phyloP scores from a whole-genome alignment of 1,140 invertebrate species.

The Drosophila arizonae region DNA sequence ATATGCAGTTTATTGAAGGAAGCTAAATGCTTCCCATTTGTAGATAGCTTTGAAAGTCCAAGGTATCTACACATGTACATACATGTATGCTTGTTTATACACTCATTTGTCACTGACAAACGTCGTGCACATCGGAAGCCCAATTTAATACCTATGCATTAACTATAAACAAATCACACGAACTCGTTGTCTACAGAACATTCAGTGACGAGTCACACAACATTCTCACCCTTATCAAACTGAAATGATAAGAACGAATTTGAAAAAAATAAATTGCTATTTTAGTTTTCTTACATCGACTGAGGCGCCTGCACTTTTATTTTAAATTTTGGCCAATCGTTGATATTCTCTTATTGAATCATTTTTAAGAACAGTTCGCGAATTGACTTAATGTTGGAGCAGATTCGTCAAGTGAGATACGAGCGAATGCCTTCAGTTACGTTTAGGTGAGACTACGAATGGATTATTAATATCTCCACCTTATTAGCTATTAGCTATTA shows the following conservation, averaged over 20 bases:
- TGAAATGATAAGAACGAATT: constrained; percentile 29
- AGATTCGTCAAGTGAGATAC: constrained; percentile 39
- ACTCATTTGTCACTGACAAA: constrained; percentile 42
- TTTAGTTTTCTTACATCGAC: constrained; percentile 39
- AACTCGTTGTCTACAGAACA: constrained; percentile 3
- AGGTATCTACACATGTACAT: too few relatives aligned
- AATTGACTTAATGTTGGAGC: constrained; percentile 39
- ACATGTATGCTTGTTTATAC: neutral
- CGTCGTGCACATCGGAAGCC: constrained; percentile 6
- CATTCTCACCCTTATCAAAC: constrained; percentile 13
- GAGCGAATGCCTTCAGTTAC: constrained; percentile 61
- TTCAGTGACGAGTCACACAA: constrained; percentile 13
- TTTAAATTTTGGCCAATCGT: neutral
- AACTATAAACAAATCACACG: constrained; percentile 30
- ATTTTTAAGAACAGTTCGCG: neutral
- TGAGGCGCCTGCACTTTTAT: constrained; percentile 13
- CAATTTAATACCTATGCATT: constrained; percentile 49
- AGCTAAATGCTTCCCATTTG: too few relatives aligned
- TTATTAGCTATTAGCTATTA: neutral
- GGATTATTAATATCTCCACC: neutral
- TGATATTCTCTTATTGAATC: neutral
- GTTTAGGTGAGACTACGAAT: constrained; percentile 47
- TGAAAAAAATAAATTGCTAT: constrained; percentile 7
- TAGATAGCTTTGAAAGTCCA: too few relatives aligned
- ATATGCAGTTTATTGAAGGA: too few relatives aligned